phyloP scores from a whole-genome alignment of 2,888 invertebrate genomes.

The Lamellibrachia columna region DNA sequence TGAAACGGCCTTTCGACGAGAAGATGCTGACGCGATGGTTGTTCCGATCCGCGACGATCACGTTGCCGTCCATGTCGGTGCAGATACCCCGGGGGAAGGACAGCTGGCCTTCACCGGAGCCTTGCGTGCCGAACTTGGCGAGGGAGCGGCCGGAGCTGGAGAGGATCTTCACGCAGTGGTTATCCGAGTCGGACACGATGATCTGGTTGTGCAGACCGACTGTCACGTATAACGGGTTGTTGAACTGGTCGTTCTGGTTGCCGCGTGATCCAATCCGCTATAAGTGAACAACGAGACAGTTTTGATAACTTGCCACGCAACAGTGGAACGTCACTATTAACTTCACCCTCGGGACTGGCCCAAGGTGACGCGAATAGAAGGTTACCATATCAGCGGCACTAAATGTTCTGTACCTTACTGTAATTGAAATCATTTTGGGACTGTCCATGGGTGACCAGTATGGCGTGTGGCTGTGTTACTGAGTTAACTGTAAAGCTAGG shows the following conservation, averaged over 20 bases:
- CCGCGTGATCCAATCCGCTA: slow-evolving; percentile 39
- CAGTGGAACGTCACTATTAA: too few species aligned
- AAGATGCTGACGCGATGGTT: slow-evolving; percentile 43
- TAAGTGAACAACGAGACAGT: neutral
- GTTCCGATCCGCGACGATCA: slow-evolving; percentile 43
- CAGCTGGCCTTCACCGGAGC: slow-evolving; percentile 41
- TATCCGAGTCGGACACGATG: slow-evolving; percentile 45
- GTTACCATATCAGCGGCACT: too few species aligned
- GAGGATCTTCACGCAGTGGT: slow-evolving; percentile 43
- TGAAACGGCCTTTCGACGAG: slow-evolving; percentile 37
- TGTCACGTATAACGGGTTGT: slow-evolving; percentile 42
- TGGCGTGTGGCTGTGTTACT: too few species aligned
- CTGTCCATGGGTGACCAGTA: too few species aligned
- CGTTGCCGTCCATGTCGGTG: slow-evolving; percentile 40
- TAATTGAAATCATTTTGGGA: too few species aligned
- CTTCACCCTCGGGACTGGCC: too few species aligned
- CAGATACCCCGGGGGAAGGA: slow-evolving; percentile 42
- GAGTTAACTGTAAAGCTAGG: too few species aligned
- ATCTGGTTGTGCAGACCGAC: slow-evolving; percentile 42
- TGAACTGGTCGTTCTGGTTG: slow-evolving; percentile 36
- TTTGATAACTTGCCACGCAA: too few species aligned
- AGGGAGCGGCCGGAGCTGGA: slow-evolving; percentile 36
- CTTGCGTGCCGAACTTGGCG: slow-evolving; percentile 38
- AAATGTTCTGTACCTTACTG: too few species aligned
- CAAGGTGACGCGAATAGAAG: too few species aligned